These are phyloP conservation scores for Heliconius melpomene DNA, from an alignment of 1,140 invertebrate genomes.

Conservation along the genomic window DNA sequence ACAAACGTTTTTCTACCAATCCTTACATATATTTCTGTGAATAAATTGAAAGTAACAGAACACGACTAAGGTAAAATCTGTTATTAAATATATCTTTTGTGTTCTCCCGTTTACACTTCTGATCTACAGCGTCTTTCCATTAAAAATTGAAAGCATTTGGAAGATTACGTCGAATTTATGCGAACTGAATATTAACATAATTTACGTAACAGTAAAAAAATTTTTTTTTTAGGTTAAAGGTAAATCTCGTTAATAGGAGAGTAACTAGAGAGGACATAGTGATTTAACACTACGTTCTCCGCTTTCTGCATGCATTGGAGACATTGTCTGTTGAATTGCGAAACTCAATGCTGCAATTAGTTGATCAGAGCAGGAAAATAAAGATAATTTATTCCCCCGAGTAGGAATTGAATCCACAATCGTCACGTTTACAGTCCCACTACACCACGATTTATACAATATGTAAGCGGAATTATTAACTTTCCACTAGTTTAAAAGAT, in stretches of 20 bases:
- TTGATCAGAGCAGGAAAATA: background rate
- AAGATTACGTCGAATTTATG: background rate
- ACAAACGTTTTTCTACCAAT: background rate
- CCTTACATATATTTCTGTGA: background rate
- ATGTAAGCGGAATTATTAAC: too few species aligned
- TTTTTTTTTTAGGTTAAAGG: background rate
- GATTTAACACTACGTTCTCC: background rate
- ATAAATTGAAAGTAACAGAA: background rate
- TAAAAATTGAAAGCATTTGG: background rate
- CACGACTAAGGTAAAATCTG: background rate
- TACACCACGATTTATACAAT: too few species aligned
- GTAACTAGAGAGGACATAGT: too few species aligned
- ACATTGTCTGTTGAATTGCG: background rate
- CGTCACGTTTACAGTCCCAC: too few species aligned
- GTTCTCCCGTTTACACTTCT: background rate
- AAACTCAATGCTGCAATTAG: background rate
- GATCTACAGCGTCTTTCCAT: conserved; percentile 8
- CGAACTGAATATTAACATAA: background rate
- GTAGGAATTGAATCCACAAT: too few species aligned
- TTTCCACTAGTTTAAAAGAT: too few species aligned
- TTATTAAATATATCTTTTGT: conserved; percentile 3
- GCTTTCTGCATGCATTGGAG: background rate
- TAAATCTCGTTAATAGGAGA: too few species aligned
- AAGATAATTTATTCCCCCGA: background rate
- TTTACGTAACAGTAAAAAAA: background rate